Base-by-base conservation (phyloP, 2,113 vertebrate species). In the Cygnus buccinator region DNA sequence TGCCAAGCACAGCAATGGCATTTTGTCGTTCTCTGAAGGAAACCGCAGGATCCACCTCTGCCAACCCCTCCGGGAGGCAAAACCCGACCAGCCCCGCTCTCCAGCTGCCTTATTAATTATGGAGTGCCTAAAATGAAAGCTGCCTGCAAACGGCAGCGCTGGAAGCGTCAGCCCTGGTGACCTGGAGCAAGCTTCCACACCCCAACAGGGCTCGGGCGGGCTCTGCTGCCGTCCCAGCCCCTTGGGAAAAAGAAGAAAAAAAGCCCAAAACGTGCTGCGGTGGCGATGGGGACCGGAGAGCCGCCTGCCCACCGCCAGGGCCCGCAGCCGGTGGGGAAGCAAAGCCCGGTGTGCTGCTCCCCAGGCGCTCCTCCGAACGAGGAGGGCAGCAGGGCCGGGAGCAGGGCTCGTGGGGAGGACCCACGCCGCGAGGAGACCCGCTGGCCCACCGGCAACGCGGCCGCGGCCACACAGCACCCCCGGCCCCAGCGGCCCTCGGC, bases 11-110 rank as follows among this genome's bases (percentile, higher is more conserved):
- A 7, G 35, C 3, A 1, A 57, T 0, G 9, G 29, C 26, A 15
- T 59, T 92, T 83, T 43, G 75, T 46, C 8, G 0, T 31, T 43
- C 2, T 0, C 59, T 1, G 0, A 29, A 41, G 35, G 50, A 46
- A 88, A 43, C 57, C 46, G 39, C 37, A 37, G 57, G 2, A 43
- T 2, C 29, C 66, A 33, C 66, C 33, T 46, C 54, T 75, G 78
- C 70, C 76, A 86, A 3, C 28, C 76, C 9, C 22, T n/a, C 76
- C 3, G 0, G 28, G 16, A 19, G 33, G 20, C 31, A 4, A 22
- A 22, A 14, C 15, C 28, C 6, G 50, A 66, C 22, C 4, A 1
- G 70, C 84, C 58, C 39, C 43, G 43, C n/a, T 48, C 87, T 65
- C 87, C 11, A 50, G 61, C 73, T 2, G 62, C 16, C 22, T 74